Evolutionary conservation across 2,888 invertebrate species (phyloP).

Genomic region (Diabrotica balteata): DNA sequence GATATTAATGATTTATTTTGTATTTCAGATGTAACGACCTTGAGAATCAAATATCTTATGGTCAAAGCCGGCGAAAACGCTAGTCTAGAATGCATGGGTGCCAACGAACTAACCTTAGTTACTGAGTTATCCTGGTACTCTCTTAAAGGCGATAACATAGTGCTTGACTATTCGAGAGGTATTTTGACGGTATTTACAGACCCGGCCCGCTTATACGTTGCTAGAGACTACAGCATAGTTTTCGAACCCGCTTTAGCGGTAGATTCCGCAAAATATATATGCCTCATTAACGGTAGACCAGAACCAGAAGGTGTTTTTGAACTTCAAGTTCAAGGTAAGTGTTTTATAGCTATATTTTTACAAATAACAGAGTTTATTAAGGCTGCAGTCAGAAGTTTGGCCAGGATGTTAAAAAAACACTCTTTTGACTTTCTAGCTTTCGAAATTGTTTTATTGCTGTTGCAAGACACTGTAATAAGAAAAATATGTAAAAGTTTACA

Average conservation of each 20-base stretch:
- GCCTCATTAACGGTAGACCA: constrained; percentile 72
- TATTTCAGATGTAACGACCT: no score
- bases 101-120: constrained; percentile 71
- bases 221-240: constrained; percentile 68
- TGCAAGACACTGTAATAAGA: no score
- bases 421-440: no score
- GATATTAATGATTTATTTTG: no score
- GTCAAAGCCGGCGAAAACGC: constrained; percentile 68
- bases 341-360: background rate
- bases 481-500: no score
- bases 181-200: constrained; percentile 63
- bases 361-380: no score
- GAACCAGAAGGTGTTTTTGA: constrained; percentile 71
- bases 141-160: constrained; percentile 56
- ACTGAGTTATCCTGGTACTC: constrained; percentile 70
- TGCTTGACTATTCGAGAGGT: constrained; percentile 64
- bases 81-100: constrained; percentile 72
- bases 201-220: constrained; percentile 65
- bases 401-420: no score
- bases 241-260: constrained; percentile 69
- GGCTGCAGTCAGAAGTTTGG: no score
- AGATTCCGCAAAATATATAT: constrained; percentile 73
- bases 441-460: no score
- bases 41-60: no score
- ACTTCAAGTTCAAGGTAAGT: constrained; percentile 73